A percentile compares a stretch with the other conserved stretches of the same genome.
Conservation (phyloP, 2,113 vertebrate genomes). For the Macaca fascicularis region DNA sequence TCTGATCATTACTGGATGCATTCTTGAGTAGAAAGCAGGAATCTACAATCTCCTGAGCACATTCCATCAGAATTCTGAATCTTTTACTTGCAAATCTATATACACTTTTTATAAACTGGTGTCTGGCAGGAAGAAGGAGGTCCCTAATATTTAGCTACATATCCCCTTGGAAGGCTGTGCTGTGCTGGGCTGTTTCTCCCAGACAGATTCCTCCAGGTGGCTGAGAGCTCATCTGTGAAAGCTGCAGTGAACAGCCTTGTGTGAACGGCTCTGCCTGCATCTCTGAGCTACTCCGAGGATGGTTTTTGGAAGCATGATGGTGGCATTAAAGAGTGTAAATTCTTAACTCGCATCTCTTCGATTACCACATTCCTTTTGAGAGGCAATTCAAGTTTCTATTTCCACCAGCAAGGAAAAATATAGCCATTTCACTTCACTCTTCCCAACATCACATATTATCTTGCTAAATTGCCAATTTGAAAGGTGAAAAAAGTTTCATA, state of each 20-base stretch:
- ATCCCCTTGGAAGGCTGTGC: rapidly evolving
- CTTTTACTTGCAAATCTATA: background rate
- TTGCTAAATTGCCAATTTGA: constrained; percentile 30
- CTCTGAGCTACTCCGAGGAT: rapidly evolving
- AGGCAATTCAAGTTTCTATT: background rate
- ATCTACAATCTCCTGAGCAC: background rate
- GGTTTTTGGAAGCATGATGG: background rate
- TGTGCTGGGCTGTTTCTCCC: background rate
- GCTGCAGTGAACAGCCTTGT: rapidly evolving
- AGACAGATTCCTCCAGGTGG: rapidly evolving
- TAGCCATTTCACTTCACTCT: background rate
- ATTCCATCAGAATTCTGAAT: background rate
- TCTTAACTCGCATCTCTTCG: background rate
- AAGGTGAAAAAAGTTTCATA: background rate
- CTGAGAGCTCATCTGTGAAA: rapidly evolving
- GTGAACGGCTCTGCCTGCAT: rapidly evolving
- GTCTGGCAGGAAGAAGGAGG: background rate
- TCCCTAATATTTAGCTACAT: too few species aligned
- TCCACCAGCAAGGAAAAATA: background rate
- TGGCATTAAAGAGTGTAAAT: too few species aligned
- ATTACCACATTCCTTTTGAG: background rate
- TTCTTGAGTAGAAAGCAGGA: background rate
- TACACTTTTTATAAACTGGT: too few species aligned
- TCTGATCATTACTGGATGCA: rapidly evolving
- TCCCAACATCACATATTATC: background rate